phyloP scores from a whole-genome alignment of 2,888 invertebrate genomes.

The Melikaiella ostensackeni region DNA sequence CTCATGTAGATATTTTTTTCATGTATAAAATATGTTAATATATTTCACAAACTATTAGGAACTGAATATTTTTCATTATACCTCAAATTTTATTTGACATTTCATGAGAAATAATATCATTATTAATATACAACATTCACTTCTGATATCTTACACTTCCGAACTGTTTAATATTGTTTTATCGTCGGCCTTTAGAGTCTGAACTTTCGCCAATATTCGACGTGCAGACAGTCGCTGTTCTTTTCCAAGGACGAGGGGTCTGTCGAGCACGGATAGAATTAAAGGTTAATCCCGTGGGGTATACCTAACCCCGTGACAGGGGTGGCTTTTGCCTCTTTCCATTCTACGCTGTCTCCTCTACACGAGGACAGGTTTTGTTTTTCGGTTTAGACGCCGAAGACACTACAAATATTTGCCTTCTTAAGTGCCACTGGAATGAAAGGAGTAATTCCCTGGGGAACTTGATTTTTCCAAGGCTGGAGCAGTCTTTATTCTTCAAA shows the following conservation, averaged over 20 bases:
- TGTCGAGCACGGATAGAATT: slow-evolving; percentile 73
- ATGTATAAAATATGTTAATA: too few species aligned
- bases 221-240: slow-evolving; percentile 56
- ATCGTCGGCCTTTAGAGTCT: slow-evolving; percentile 55
- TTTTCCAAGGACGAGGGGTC: slow-evolving; percentile 63
- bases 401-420: slow-evolving; percentile 74
- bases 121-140: not conserved
- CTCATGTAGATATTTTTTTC: too few species aligned
- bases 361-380: slow-evolving; percentile 64
- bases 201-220: slow-evolving; percentile 59
- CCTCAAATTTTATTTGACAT: too few species aligned
- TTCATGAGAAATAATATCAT: not conserved
- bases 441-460: slow-evolving; percentile 29
- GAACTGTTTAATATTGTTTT: slow-evolving; percentile 60
- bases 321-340: slow-evolving; percentile 48
- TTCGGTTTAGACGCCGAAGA: slow-evolving; percentile 54
- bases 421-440: slow-evolving; percentile 66
- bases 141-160: not conserved
- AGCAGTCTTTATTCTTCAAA: not conserved
- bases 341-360: slow-evolving; percentile 50
- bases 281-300: slow-evolving; percentile 75
- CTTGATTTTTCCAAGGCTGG: not conserved
- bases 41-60: too few species aligned
- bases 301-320: slow-evolving; percentile 54
- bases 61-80: too few species aligned